These are phyloP conservation scores for Oligia latruncula DNA, from an alignment of 2,888 invertebrate species.

Conservation along the genomic window DNA sequence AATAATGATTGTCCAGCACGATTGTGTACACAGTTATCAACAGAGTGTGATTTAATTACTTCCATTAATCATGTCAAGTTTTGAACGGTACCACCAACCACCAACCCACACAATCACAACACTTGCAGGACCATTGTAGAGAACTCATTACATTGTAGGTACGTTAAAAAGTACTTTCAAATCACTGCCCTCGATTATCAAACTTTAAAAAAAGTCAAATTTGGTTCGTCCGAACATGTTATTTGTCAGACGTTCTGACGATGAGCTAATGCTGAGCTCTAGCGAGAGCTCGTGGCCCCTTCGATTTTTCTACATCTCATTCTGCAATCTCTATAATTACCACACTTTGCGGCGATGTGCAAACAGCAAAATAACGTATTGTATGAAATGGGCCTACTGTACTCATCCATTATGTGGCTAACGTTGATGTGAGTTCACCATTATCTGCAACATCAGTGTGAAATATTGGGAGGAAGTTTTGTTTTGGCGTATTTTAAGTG, in stretches of 20 bases:
- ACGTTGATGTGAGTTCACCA: slow-evolving; percentile 49
- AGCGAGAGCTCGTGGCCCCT: background rate
- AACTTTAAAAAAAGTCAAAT: background rate
- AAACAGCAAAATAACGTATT: background rate
- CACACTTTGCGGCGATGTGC: background rate
- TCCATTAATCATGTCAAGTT: slow-evolving; percentile 52
- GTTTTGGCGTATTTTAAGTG: slow-evolving; percentile 53
- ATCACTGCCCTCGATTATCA: background rate
- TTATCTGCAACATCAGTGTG: slow-evolving; percentile 55
- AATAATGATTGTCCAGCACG: slow-evolving; percentile 45
- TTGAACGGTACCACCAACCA: slow-evolving; percentile 12
- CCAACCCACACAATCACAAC: background rate
- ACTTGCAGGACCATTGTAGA: slow-evolving; percentile 17
- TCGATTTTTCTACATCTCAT: background rate
- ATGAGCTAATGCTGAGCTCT: background rate
- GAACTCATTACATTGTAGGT: background rate
- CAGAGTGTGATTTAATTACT: slow-evolving; percentile 57
- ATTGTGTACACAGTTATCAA: slow-evolving; percentile 41
- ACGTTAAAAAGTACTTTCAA: background rate
- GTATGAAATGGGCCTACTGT: slow-evolving; percentile 19
- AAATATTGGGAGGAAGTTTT: slow-evolving; percentile 57
- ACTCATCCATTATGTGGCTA: slow-evolving; percentile 7
- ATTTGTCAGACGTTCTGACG: background rate
- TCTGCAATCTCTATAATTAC: background rate
- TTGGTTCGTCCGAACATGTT: background rate